phyloP scores from a whole-genome alignment of 2,113 vertebrate genomes.

The Brevimyrus niger region DNA sequence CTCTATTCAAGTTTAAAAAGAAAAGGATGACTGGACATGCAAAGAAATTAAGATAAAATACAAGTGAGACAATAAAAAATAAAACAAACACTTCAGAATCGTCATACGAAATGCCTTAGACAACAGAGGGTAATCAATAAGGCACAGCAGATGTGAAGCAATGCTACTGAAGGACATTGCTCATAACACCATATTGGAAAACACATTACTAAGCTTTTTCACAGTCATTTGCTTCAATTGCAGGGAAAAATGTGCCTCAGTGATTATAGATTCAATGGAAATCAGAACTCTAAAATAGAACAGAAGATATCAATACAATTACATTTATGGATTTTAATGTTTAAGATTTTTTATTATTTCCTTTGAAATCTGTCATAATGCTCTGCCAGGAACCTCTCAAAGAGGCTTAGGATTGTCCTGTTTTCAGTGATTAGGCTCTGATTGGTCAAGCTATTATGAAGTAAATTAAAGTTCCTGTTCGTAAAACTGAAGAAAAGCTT shows the following conservation, averaged over 20 bases:
- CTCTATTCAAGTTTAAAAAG: slow-evolving; percentile 11
- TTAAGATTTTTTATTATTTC: slow-evolving; percentile 12
- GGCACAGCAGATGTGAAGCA: slow-evolving; percentile 55
- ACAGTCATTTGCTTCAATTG: slow-evolving; percentile 30
- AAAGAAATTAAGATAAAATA: slow-evolving; percentile 57
- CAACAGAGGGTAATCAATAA: slow-evolving; percentile 59
- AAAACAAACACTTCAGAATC: slow-evolving; percentile 48
- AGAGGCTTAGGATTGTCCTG: not conserved
- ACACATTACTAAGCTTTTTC: slow-evolving; percentile 34
- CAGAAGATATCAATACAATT: slow-evolving; percentile 14
- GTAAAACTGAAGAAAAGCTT: slow-evolving; percentile 1
- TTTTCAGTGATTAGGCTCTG: not conserved
- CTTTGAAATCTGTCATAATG: slow-evolving; percentile 22
- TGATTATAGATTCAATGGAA: slow-evolving; percentile 28
- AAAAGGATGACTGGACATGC: slow-evolving; percentile 49
- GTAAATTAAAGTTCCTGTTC: not conserved
- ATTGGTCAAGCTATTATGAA: not conserved
- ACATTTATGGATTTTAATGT: not conserved
- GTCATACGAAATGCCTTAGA: slow-evolving; percentile 39
- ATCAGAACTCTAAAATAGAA: slow-evolving; percentile 25
- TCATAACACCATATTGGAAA: slow-evolving; percentile 53
- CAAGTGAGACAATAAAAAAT: slow-evolving; percentile 59
- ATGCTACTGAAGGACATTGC: slow-evolving; percentile 54
- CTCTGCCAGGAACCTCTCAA: slow-evolving; percentile 24
- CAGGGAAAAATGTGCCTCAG: slow-evolving; percentile 32